A percentile compares a stretch with the other conserved stretches of the same genome.
Conservation (phyloP, 2,888 invertebrate species). For the Drosophila anomelani region DNA sequence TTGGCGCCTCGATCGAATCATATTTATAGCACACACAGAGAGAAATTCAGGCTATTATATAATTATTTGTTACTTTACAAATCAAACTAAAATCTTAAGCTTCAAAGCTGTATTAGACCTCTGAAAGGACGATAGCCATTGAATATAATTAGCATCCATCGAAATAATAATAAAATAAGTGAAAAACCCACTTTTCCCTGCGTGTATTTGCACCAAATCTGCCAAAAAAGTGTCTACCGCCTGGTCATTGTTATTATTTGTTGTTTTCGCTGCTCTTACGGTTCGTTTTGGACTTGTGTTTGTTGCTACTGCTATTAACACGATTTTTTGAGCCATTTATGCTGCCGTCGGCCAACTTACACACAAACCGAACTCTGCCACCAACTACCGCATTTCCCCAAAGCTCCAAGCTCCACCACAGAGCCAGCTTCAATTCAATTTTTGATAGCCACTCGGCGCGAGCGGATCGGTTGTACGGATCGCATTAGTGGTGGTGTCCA, state of each 20-base stretch:
- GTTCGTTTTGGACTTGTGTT: slow-evolving; percentile 33
- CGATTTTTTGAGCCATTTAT: slow-evolving; percentile 70
- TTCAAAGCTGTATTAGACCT: background rate
- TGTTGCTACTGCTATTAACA: slow-evolving; percentile 65
- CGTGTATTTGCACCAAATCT: slow-evolving; percentile 56
- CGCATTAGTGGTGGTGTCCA: slow-evolving; percentile 17
- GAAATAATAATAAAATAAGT: background rate
- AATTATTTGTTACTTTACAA: no score
- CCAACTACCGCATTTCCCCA: slow-evolving; percentile 75
- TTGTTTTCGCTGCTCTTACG: slow-evolving; percentile 26
- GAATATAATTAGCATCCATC: background rate
- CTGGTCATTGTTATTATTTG: slow-evolving; percentile 56
- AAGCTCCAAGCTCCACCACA: slow-evolving; percentile 7
- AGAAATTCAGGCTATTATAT: background rate
- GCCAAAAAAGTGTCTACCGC: slow-evolving; percentile 29
- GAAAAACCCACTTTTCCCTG: slow-evolving; percentile 23
- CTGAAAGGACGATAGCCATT: background rate
- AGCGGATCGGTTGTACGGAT: slow-evolving; percentile 49
- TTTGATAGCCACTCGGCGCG: slow-evolving; percentile 63
- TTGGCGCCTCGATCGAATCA: slow-evolving; percentile 27
- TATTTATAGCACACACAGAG: slow-evolving; percentile 35
- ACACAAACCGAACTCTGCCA: slow-evolving; percentile 12
- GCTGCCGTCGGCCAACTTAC: slow-evolving; percentile 19
- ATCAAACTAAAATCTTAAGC: background rate
- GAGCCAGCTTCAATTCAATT: slow-evolving; percentile 70